phyloP scores from a whole-genome alignment of 2,888 invertebrate species.

The Lepidochitona cinerea region DNA sequence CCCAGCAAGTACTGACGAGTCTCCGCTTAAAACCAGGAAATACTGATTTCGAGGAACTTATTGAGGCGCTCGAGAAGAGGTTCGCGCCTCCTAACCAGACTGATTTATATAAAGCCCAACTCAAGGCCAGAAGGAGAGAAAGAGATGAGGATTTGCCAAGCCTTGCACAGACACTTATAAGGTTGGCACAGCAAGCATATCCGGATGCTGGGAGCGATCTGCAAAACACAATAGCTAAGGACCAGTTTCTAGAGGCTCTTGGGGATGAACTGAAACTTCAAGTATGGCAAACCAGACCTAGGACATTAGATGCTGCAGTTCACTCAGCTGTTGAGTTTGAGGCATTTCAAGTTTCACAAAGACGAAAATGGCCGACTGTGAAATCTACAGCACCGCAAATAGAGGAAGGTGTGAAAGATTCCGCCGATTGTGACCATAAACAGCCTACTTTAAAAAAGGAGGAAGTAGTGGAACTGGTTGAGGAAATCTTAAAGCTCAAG shows the following conservation, averaged over 20 bases:
- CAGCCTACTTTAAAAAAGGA: too few relatives aligned
- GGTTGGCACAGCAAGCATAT: not conserved
- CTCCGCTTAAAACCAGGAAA: not conserved
- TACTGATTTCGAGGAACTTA: not conserved
- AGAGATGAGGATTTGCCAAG: not conserved
- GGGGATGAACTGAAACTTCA: not conserved
- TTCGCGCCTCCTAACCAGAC: constrained; percentile 16
- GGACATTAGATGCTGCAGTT: constrained; percentile 16
- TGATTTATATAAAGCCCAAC: constrained; percentile 16
- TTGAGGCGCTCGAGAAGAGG: constrained; percentile 4
- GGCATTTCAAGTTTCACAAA: constrained; percentile 12
- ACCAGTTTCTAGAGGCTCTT: constrained; percentile 22
- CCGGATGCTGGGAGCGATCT: not conserved
- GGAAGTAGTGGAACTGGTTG: too few relatives aligned
- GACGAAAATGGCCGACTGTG: too few relatives aligned
- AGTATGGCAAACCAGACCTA: constrained; percentile 1
- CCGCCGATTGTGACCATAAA: too few relatives aligned
- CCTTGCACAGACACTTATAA: not conserved
- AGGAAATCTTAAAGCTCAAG: too few relatives aligned
- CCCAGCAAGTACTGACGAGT: constrained; percentile 9
- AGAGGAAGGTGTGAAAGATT: too few relatives aligned
- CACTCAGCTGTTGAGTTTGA: constrained; percentile 16
- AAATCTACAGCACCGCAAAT: too few relatives aligned
- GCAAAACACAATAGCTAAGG: not conserved
- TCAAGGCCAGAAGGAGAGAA: constrained; percentile 5